phyloP scores from a whole-genome alignment of 2,888 invertebrate species.

The Steinernema scapterisci region DNA sequence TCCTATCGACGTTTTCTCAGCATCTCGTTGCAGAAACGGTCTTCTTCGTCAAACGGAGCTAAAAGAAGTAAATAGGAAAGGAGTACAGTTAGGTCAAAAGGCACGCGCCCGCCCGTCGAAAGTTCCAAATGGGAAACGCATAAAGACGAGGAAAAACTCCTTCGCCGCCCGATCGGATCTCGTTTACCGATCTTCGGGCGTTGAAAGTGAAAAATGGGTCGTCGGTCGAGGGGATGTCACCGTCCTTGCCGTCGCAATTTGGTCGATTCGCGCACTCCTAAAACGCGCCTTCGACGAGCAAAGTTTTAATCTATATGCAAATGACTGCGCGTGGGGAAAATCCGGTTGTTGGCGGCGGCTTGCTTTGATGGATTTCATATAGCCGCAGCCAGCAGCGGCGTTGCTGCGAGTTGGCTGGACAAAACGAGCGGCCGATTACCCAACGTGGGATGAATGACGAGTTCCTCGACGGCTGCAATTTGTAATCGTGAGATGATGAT shows the following conservation, averaged over 20 bases:
- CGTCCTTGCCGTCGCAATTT: slow-evolving; percentile 21
- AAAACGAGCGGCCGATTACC: slow-evolving; percentile 20
- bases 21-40: too few species aligned
- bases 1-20: too few species aligned
- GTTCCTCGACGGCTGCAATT: background rate
- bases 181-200: slow-evolving; percentile 17
- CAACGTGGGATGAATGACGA: slow-evolving; percentile 5
- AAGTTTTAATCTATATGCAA: slow-evolving; percentile 33
- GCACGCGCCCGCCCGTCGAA: too few species aligned
- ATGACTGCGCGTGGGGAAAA: slow-evolving; percentile 8
- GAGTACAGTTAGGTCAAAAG: too few species aligned
- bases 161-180: background rate
- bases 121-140: too few species aligned
- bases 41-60: too few species aligned
- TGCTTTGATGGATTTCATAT: slow-evolving; percentile 26
- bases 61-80: too few species aligned
- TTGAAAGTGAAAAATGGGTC: slow-evolving; percentile 30
- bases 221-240: background rate
- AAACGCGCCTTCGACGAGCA: slow-evolving; percentile 22
- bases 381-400: background rate
- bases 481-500: too few species aligned
- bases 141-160: too few species aligned
- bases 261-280: slow-evolving; percentile 26
- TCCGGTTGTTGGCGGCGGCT: slow-evolving; percentile 13
- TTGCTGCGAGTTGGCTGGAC: background rate